These are phyloP conservation scores for Baccha elongata DNA, from an alignment of 2,888 invertebrate genomes.

Conservation along the genomic window DNA sequence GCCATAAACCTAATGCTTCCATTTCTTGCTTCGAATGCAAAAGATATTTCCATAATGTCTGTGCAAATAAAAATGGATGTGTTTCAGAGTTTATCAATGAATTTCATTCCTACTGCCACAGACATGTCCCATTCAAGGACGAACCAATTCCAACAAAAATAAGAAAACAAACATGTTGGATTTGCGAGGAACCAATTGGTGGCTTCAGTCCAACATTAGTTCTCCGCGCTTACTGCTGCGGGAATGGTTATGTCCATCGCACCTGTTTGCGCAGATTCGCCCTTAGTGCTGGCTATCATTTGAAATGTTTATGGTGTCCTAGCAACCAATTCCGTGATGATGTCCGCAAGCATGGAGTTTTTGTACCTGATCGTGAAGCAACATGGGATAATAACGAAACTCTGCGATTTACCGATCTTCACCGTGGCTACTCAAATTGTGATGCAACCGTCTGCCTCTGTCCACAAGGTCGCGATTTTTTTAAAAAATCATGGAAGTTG, in stretches of 20 bases:
- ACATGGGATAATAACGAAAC: slow-evolving; percentile 88
- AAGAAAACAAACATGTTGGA: slow-evolving; percentile 74
- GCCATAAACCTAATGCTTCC: slow-evolving; percentile 75
- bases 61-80: slow-evolving; percentile 76
- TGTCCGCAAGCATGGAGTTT: slow-evolving; percentile 77
- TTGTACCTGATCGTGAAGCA: slow-evolving; percentile 86
- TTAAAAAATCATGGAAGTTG: slow-evolving; percentile 37
- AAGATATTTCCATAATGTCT: slow-evolving; percentile 77
- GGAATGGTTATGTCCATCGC: slow-evolving; percentile 78
- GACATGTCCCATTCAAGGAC: slow-evolving; percentile 75
- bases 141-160: slow-evolving; percentile 64
- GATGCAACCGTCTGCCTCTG: slow-evolving; percentile 86
- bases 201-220: slow-evolving; percentile 61
- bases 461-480: slow-evolving; percentile 84
- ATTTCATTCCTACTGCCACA: slow-evolving; percentile 77
- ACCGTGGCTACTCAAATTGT: slow-evolving; percentile 85
- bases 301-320: slow-evolving; percentile 79
- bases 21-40: slow-evolving; percentile 77
- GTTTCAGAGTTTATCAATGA: slow-evolving; percentile 75
- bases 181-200: slow-evolving; percentile 75
- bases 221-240: slow-evolving; percentile 78
- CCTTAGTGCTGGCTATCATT: slow-evolving; percentile 79
- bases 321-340: slow-evolving; percentile 76
- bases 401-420: slow-evolving; percentile 88
- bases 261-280: slow-evolving; percentile 79